Conservation (phyloP, 2,113 vertebrate genomes). For the Gymnogyps californianus region DNA sequence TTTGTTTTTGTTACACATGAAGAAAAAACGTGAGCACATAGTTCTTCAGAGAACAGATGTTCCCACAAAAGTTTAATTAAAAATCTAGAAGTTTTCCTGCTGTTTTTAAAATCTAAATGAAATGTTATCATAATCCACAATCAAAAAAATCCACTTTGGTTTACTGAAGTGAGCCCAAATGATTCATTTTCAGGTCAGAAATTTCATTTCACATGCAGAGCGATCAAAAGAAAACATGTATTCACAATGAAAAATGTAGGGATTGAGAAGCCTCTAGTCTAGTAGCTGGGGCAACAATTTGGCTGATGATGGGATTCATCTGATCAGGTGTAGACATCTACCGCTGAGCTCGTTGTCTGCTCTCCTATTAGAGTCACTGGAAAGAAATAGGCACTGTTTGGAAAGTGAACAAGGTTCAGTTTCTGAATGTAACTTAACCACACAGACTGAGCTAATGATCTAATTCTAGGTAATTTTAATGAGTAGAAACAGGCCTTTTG, state of each 20-base stretch:
- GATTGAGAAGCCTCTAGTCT: background rate
- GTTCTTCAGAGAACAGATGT: background rate
- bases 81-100: background rate
- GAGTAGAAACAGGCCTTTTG: background rate
- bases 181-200: constrained; percentile 2
- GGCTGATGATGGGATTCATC: background rate
- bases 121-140: background rate
- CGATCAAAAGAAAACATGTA: background rate
- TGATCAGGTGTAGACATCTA: constrained; percentile 28
- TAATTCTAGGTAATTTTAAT: constrained; percentile 22
- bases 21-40: background rate
- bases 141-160: background rate
- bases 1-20: background rate
- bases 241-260: background rate
- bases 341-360: background rate
- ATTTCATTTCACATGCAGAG: background rate
- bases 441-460: background rate
- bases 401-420: background rate
- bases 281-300: background rate
- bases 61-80: constrained; percentile 15
- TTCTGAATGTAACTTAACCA: background rate
- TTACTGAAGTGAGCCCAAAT: background rate
- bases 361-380: background rate
- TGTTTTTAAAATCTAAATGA: constrained; percentile 1
- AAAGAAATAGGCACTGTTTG: background rate